These are phyloP conservation scores for Rhamphomyia laevipes DNA, from an alignment of 2,888 invertebrate species.

Conservation along the genomic window DNA sequence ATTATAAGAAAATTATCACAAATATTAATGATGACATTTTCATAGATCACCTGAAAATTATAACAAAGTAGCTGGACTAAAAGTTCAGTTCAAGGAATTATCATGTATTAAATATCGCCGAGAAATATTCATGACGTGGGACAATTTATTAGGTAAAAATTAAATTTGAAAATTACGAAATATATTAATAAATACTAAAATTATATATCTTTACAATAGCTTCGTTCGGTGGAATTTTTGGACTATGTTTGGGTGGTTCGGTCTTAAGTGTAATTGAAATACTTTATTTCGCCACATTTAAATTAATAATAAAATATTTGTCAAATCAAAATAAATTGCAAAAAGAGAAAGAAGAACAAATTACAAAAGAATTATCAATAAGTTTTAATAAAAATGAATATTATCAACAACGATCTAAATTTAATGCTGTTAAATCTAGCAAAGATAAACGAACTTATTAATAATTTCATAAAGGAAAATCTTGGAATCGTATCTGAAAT, in stretches of 20 bases:
- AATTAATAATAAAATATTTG: constrained; percentile 2
- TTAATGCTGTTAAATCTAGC: too few relatives aligned
- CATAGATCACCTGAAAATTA: constrained; percentile 8
- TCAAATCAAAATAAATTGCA: too few relatives aligned
- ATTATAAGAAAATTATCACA: not conserved
- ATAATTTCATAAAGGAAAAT: too few relatives aligned
- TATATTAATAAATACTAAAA: not conserved
- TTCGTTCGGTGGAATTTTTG: constrained; percentile 50
- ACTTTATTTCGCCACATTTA: constrained; percentile 32
- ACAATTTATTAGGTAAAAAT: constrained; percentile 42
- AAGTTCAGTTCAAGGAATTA: constrained; percentile 32
- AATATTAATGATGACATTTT: too few relatives aligned
- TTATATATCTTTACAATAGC: constrained; percentile 34
- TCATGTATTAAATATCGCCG: constrained; percentile 44
- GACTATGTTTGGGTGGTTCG: constrained; percentile 50
- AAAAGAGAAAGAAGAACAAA: too few relatives aligned
- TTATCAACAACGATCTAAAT: too few relatives aligned
- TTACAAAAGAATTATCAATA: too few relatives aligned
- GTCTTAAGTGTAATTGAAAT: constrained; percentile 48
- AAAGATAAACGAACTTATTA: too few relatives aligned
- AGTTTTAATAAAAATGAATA: too few relatives aligned
- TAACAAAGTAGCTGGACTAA: constrained; percentile 18
- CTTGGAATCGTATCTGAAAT: too few relatives aligned
- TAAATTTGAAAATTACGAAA: not conserved
- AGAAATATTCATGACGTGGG: constrained; percentile 44